phyloP scores from a whole-genome alignment of 2,888 invertebrate species.

The Zhuqinia jingwanae region DNA sequence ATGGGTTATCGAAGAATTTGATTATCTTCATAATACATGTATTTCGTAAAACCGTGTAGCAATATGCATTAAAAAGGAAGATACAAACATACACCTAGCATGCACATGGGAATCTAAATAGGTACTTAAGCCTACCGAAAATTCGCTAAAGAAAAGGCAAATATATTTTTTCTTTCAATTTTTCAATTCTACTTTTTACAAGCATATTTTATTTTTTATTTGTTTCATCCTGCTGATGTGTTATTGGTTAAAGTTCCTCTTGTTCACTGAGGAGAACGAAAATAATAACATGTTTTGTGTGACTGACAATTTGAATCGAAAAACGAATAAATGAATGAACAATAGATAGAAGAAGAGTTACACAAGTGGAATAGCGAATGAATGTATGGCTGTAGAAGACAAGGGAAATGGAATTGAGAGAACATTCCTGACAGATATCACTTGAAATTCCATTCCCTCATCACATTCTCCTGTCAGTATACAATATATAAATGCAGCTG shows the following conservation, averaged over 20 bases:
- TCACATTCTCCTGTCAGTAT: constrained; percentile 19
- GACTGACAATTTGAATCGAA: constrained; percentile 55
- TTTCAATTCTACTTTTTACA: background rate
- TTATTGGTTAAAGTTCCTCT: too few species aligned
- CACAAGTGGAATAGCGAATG: constrained; percentile 44
- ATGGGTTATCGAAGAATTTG: too few species aligned
- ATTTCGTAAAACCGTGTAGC: too few species aligned
- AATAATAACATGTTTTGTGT: constrained; percentile 50
- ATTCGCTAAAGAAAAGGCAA: background rate
- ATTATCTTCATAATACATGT: too few species aligned
- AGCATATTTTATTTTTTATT: background rate
- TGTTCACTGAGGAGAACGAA: too few species aligned
- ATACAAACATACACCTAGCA: background rate
- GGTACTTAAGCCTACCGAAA: background rate
- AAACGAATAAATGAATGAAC: constrained; percentile 65
- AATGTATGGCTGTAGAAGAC: constrained; percentile 33
- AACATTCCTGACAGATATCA: constrained; percentile 61
- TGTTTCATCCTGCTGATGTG: background rate
- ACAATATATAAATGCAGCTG: background rate
- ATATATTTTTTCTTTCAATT: background rate
- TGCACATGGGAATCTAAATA: background rate
- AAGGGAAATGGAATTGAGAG: constrained; percentile 56
- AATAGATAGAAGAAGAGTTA: background rate
- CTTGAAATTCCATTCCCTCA: constrained; percentile 60
- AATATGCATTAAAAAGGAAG: too few species aligned